Base-by-base conservation (phyloP, 2,113 vertebrate genomes). In the Periophthalmodon schlosseri region DNA sequence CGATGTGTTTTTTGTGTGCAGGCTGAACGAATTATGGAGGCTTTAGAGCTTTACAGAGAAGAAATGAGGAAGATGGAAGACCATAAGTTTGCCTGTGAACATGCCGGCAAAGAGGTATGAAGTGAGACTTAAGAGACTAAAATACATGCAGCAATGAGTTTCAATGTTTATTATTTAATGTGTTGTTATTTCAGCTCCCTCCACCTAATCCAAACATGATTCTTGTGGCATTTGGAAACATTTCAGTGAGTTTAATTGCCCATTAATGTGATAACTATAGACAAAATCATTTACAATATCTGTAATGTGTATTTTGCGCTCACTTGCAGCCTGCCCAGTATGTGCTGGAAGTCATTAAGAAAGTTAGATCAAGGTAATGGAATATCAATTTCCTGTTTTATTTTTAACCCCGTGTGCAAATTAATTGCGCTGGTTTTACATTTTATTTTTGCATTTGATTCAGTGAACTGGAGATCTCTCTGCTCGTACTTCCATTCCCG, bases 21-120 rank as follows among this genome's bases (percentile, higher is more conserved):
- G 98, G 96, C 98, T 0, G 98, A 99, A 89, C 91, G 92, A 68
- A 96, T 99, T 90, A 99, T 99, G 97, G 98, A 99, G 91, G 97
- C 97, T 54, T 64, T 99, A 0, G 97, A 99, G 78, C 91, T 99
- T 0, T 95, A 96, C 77, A 93, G 94, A 80, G 96, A 95, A 61
- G 98, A 99, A 87, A 94, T 9, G 47, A 93, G 90, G 72, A 98
- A 96, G 86, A 78, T 94, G 77, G 93, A 95, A 63, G 96, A 97
- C 49, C 94, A 98, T 77, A 93, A 82, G 79, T 94, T 91, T 12
- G 91, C 95, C 46, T 97, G 97, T 83, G 89, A 93, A 91, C 89
- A 88, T 10, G 95, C 95, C 11, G 96, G 94, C 54, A 98, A 96
- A 89, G 92, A 98, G 96, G 97, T 99, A 75, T 1, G 67, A 36